These are phyloP conservation scores for Girardinus metallicus DNA, from an alignment of 2,797 vertebrate species.

Conservation along the genomic window DNA sequence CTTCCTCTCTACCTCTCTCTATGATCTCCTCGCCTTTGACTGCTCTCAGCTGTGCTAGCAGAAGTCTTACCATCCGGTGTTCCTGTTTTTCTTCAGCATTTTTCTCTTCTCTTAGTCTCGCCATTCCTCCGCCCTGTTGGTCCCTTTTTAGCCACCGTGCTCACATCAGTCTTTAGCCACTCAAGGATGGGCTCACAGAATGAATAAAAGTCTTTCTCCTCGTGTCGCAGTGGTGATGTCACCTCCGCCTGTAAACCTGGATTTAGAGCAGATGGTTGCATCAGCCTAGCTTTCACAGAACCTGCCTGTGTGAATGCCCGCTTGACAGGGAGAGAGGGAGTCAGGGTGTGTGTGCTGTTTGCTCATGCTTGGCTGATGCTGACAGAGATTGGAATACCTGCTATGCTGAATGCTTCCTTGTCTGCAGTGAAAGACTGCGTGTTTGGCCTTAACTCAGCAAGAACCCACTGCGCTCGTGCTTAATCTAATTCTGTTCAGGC, in stretches of 20 bases:
- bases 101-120: slow-evolving; percentile 45
- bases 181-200: slow-evolving; percentile 42
- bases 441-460: slow-evolving; percentile 57
- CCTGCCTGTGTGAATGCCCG: slow-evolving; percentile 19
- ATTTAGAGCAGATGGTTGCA: slow-evolving; percentile 46
- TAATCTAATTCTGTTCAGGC: slow-evolving; percentile 25
- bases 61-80: slow-evolving; percentile 20
- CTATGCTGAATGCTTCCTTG: slow-evolving; percentile 63
- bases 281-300: slow-evolving; percentile 46
- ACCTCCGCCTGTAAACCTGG: slow-evolving; percentile 28
- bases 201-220: slow-evolving; percentile 66
- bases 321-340: background rate
- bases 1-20: slow-evolving; percentile 19
- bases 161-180: slow-evolving; percentile 45
- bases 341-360: slow-evolving; percentile 20
- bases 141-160: slow-evolving; percentile 12
- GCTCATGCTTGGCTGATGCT: slow-evolving; percentile 41
- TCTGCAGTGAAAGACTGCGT: slow-evolving; percentile 57
- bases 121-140: slow-evolving; percentile 14
- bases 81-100: slow-evolving; percentile 31
- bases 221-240: slow-evolving; percentile 53
- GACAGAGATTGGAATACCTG: slow-evolving; percentile 52
- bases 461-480: slow-evolving; percentile 29
- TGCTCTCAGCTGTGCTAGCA: slow-evolving; percentile 33
- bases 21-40: slow-evolving; percentile 21